Conservation (phyloP, 2,113 vertebrate genomes). For the Aptenodytes patagonicus region DNA sequence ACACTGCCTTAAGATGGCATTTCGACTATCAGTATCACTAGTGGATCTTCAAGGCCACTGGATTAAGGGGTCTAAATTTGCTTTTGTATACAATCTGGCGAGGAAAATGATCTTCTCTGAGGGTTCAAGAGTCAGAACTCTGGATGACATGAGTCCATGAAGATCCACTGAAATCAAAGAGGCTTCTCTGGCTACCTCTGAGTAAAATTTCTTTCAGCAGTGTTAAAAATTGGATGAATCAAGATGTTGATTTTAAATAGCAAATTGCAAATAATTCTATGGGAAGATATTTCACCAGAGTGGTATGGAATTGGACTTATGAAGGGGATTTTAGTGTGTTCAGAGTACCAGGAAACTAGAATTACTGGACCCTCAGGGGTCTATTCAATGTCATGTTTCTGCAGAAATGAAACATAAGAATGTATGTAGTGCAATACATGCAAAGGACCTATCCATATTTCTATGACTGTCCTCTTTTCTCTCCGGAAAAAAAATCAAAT, state of each 20-base stretch:
- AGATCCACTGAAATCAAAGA: neutral
- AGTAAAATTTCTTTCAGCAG: neutral
- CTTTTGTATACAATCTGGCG: neutral
- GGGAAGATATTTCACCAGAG: neutral
- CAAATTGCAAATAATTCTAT: neutral
- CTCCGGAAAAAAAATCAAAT: neutral
- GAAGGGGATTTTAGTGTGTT: neutral
- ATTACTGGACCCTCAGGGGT: neutral
- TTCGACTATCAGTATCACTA: neutral
- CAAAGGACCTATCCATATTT: neutral
- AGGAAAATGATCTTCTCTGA: neutral
- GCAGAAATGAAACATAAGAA: neutral
- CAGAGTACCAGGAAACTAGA: neutral
- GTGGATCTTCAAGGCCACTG: neutral
- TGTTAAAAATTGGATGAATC: neutral
- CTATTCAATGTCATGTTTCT: neutral
- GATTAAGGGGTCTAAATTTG: neutral
- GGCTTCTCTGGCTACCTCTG: neutral
- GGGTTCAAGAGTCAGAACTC: neutral
- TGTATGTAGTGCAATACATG: neutral
- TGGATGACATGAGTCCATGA: neutral
- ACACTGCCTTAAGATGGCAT: neutral
- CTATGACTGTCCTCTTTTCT: neutral
- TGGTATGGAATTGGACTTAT: neutral
- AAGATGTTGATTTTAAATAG: neutral